These are phyloP conservation scores for Rhipidura dahli DNA, from an alignment of 2,113 vertebrate species.

Conservation along the genomic window DNA sequence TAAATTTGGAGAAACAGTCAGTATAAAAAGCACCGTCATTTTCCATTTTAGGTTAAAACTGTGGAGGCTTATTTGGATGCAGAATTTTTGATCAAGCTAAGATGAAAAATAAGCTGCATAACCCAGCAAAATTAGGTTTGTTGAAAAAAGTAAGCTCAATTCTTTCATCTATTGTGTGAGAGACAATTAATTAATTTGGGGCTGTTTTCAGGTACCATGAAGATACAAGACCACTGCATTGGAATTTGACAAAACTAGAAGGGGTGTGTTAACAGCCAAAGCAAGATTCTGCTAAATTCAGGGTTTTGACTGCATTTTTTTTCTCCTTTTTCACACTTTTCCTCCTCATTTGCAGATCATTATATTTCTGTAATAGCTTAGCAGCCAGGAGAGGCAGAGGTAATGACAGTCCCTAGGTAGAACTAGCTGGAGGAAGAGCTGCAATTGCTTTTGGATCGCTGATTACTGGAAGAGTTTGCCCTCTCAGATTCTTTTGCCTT, in stretches of 20 bases:
- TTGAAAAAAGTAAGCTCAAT: not conserved
- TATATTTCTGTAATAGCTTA: constrained; percentile 3
- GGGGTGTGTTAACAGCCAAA: not conserved
- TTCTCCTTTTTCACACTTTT: not conserved
- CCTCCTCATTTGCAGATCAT: not conserved
- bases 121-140: not conserved
- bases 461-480: not conserved
- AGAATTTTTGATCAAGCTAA: not conserved
- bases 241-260: not conserved
- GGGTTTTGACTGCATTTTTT: not conserved
- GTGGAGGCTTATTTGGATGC: not conserved
- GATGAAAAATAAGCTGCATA: not conserved
- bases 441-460: not conserved
- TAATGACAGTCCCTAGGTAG: not conserved
- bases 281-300: not conserved
- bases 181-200: not conserved
- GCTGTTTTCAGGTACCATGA: not conserved
- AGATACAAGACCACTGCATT: not conserved
- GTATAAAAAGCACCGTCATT: not conserved
- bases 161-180: not conserved
- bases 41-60: not conserved
- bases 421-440: constrained; percentile 7
- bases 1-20: not conserved
- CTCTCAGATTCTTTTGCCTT: not conserved
- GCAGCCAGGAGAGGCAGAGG: not conserved